Conservation (phyloP, 2,888 invertebrate genomes). For the Orthosia incerta region DNA sequence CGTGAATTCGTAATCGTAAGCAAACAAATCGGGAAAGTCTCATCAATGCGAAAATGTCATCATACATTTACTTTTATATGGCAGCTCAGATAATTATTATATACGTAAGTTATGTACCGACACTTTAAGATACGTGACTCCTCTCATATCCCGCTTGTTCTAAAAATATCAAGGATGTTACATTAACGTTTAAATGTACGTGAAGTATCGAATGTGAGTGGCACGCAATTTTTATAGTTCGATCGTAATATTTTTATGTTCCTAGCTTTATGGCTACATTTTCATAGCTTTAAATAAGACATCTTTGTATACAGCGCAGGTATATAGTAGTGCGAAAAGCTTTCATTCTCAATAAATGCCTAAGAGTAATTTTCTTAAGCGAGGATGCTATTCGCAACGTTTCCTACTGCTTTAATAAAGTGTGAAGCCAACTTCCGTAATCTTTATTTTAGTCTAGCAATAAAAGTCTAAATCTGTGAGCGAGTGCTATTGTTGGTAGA, state of each 20-base stretch:
- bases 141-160: conserved; percentile 48
- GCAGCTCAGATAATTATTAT: conserved; percentile 5
- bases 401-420: conserved; percentile 54
- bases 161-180: conserved; percentile 66
- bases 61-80: too few relatives aligned
- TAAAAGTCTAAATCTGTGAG: conserved; percentile 63
- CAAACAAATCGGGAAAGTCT: conserved; percentile 5
- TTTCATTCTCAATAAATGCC: conserved; percentile 48
- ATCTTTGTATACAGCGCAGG: conserved; percentile 53
- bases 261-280: conserved; percentile 74
- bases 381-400: conserved; percentile 47
- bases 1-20: not conserved
- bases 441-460: conserved; percentile 63
- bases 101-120: not conserved
- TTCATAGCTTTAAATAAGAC: conserved; percentile 71
- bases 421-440: conserved; percentile 57
- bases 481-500: conserved; percentile 63
- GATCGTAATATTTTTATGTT: conserved; percentile 82
- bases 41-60: conserved; percentile 12
- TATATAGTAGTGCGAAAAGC: conserved; percentile 39
- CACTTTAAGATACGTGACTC: conserved; percentile 15
- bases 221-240: conserved; percentile 77
- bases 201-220: conserved; percentile 74
- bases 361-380: conserved; percentile 54
- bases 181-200: conserved; percentile 70